Base-by-base conservation (phyloP, 2,797 vertebrate species). In the Pseudochromis fuscus region DNA sequence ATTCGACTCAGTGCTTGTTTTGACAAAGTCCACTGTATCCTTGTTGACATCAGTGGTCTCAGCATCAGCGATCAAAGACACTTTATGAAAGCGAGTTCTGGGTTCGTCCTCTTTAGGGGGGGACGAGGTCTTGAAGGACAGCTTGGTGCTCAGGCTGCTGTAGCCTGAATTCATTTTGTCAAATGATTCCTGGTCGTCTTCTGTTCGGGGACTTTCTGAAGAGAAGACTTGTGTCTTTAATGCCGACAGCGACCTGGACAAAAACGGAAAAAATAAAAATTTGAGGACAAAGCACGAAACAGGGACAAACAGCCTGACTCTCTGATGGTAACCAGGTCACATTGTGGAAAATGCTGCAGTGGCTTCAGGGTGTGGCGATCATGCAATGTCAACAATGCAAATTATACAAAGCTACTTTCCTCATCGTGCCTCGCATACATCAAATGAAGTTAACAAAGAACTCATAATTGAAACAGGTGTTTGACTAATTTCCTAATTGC, bases 1-100 rank as follows among this genome's bases (percentile, higher is more conserved):
- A 10, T 78, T 75, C 1, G 64, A 67, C 4, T 76, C 55, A 1
- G 72, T 28, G 63, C 37, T 64, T 0, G 31, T 28, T 35, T 6
- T 28, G 8, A 5, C 12, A 1, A 19, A 49, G 51, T 79, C 68
- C 40, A 30, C 64, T 2, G n/a, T 55, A 38, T 80, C 78, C 0
- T 16, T 0, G 27, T 2, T 18, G 1, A 10, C 51, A 1, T 61
- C 0, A 0, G 16, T 52, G 37, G 28, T 2, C 4, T 75, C 58
- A 5, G 44, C 24, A 12, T 75, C 87, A 0, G 68, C 84, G 42
- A 94, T 87, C 78, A 95, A 87, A 0, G 94, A 96, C 16, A 95
- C 80, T 83, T 96, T 96, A 53, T 66, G 91, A 33, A 95, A 84
- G 11, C 82, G 87, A 12, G 82, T 77, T 30, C 77, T 91, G 60